Evolutionary conservation across 2,888 invertebrate genomes (phyloP).

Genomic region (Volucella inanis): DNA sequence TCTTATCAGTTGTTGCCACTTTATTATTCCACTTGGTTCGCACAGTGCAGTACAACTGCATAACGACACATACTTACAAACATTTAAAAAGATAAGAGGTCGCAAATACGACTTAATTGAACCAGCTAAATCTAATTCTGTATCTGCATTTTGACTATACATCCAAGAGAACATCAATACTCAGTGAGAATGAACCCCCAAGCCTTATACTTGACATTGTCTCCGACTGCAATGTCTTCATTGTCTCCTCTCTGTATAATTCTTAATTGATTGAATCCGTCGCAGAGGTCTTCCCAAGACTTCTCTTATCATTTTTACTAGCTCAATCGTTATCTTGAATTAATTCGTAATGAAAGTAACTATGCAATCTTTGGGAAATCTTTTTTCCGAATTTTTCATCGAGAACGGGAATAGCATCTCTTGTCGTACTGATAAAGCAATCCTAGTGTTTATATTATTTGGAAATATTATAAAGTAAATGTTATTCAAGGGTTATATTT

Average conservation of each 20-base stretch:
- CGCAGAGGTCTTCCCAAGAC: too few species aligned
- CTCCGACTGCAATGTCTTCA: too few species aligned
- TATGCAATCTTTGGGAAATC: too few species aligned
- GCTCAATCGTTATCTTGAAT: too few species aligned
- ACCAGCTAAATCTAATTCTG: background rate
- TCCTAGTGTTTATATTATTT: background rate
- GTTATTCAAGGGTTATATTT: constrained; percentile 17
- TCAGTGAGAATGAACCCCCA: background rate
- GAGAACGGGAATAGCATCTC: background rate
- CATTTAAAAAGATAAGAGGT: background rate
- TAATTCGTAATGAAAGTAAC: too few species aligned
- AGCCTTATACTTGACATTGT: too few species aligned
- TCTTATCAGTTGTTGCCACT: too few species aligned
- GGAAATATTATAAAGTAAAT: constrained; percentile 8
- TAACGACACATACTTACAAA: background rate
- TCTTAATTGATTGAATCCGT: too few species aligned
- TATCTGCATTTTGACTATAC: background rate
- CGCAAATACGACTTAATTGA: constrained; percentile 4
- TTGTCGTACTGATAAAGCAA: background rate
- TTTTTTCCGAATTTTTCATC: background rate
- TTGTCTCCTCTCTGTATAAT: too few species aligned
- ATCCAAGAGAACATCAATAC: background rate
- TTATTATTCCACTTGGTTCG: background rate
- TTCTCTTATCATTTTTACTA: too few species aligned
- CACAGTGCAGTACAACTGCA: background rate